These are phyloP conservation scores for Thereva unica DNA, from an alignment of 2,888 invertebrate genomes.

Conservation along the genomic window DNA sequence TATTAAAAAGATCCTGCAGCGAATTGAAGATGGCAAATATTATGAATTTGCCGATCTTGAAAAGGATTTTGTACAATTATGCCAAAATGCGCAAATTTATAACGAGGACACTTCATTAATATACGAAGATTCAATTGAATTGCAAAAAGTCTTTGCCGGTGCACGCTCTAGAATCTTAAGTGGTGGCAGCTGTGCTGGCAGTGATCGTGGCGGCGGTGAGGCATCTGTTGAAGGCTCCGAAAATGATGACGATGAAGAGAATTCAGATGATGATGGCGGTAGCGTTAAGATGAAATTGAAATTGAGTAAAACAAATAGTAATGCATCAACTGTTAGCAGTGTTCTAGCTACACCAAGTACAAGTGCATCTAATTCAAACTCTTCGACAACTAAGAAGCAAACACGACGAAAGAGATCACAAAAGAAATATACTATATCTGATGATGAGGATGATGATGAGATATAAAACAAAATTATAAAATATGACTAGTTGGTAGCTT, in stretches of 20 bases:
- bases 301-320: conserved; percentile 57
- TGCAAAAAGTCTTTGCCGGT: conserved; percentile 81
- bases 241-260: conserved; percentile 60
- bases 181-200: neutral
- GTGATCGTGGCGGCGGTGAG: conserved; percentile 44
- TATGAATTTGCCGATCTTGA: conserved; percentile 80
- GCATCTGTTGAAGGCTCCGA: conserved; percentile 52
- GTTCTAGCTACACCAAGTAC: conserved; percentile 42
- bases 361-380: conserved; percentile 45
- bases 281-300: conserved; percentile 76
- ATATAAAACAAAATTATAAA: too few relatives aligned
- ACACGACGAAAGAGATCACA: conserved; percentile 61
- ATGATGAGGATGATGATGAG: conserved; percentile 62
- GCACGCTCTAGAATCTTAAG: conserved; percentile 60
- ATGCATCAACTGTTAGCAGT: conserved; percentile 30
- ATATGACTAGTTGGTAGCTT: too few relatives aligned
- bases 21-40: conserved; percentile 89
- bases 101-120: conserved; percentile 96
- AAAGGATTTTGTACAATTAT: conserved; percentile 91
- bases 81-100: conserved; percentile 96
- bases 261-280: conserved; percentile 61
- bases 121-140: conserved; percentile 92
- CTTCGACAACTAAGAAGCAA: conserved; percentile 61
- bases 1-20: conserved; percentile 88
- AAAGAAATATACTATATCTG: conserved; percentile 63